phyloP scores from a whole-genome alignment of 2,113 vertebrate genomes.

The Lepidothrix coronata region DNA sequence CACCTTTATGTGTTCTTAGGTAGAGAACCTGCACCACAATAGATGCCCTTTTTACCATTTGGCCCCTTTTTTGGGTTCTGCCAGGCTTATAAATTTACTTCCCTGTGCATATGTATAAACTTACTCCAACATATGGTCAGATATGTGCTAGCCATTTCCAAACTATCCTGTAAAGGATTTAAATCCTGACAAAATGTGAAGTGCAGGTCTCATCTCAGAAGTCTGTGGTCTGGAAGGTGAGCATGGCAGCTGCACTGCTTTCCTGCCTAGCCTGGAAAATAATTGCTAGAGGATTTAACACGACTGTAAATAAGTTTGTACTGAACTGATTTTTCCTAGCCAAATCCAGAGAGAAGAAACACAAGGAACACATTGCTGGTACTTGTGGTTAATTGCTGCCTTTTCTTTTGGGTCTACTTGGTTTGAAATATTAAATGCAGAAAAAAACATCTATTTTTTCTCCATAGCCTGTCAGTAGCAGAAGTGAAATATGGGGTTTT shows the following conservation, averaged over 20 bases:
- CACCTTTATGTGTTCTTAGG: background rate
- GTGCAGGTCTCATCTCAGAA: background rate
- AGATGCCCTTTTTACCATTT: background rate
- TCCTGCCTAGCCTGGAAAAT: background rate
- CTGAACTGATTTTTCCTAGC: background rate
- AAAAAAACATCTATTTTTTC: constrained; percentile 50
- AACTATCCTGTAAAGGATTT: background rate
- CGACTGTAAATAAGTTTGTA: background rate
- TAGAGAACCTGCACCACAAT: background rate
- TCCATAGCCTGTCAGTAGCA: constrained; percentile 51
- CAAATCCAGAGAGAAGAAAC: background rate
- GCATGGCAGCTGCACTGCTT: background rate
- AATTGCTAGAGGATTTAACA: background rate
- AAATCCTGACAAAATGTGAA: background rate
- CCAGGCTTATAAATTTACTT: background rate
- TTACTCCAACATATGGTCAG: background rate
- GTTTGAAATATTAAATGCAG: constrained; percentile 57
- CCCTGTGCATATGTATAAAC: background rate
- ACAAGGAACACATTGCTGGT: background rate
- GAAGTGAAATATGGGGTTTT: constrained; percentile 18
- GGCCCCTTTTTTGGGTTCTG: background rate
- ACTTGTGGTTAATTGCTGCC: constrained; percentile 69
- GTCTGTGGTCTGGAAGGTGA: background rate
- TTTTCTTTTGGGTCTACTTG: constrained; percentile 43
- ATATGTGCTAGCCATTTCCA: background rate